phyloP scores from a whole-genome alignment of 2,113 vertebrate genomes.

The Microcebus ravelobensis region DNA sequence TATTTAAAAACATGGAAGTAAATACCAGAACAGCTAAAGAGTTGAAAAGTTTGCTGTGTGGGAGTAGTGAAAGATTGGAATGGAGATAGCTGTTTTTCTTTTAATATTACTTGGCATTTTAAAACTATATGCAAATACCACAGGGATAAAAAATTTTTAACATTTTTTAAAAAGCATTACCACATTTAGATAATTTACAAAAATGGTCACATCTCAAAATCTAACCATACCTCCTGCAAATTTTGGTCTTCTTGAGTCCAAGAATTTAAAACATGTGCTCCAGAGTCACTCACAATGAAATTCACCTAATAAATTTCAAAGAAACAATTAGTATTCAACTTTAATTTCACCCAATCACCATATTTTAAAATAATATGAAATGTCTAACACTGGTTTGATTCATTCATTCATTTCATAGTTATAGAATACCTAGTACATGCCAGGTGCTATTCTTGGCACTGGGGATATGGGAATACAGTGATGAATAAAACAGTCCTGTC shows the following conservation, averaged over 20 bases:
- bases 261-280: slow-evolving; percentile 96
- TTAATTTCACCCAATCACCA: not conserved
- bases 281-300: slow-evolving; percentile 98
- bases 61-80: not conserved
- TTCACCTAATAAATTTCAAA: slow-evolving; percentile 89
- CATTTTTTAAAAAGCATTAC: slow-evolving; percentile 7
- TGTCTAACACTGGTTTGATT: not conserved
- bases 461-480: not conserved
- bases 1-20: slow-evolving; percentile 23
- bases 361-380: not conserved
- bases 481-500: not conserved
- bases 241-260: slow-evolving; percentile 98
- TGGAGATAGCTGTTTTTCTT: not conserved
- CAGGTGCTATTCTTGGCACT: not conserved
- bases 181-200: slow-evolving; percentile 51
- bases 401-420: not conserved
- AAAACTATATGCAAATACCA: slow-evolving; percentile 34
- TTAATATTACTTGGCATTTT: not conserved
- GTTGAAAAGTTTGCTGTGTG: slow-evolving; percentile 21
- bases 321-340: slow-evolving; percentile 51
- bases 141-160: not conserved
- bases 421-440: not conserved
- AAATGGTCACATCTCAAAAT: not conserved
- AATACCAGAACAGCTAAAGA: not conserved
- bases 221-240: slow-evolving; percentile 93